These are phyloP conservation scores for Sciurus vulgaris DNA, from an alignment of 2,797 vertebrate species.

Conservation along the genomic window DNA sequence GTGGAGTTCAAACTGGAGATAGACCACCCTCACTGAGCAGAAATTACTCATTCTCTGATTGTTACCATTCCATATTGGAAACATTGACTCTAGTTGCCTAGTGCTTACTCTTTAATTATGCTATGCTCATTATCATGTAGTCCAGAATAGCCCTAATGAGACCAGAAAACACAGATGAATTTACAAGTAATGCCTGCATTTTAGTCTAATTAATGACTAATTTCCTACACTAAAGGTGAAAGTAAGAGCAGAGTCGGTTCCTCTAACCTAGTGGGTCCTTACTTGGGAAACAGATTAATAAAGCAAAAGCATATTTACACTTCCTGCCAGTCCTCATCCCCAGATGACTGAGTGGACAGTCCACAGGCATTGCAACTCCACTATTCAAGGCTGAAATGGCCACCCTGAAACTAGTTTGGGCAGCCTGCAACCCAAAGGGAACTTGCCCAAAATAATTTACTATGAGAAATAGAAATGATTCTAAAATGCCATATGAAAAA, in stretches of 20 bases:
- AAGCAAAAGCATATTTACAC: neutral
- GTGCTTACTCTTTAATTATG: constrained; percentile 77
- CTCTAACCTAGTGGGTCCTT: constrained; percentile 26
- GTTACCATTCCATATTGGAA: constrained; percentile 64
- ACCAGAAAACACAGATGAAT: constrained; percentile 70
- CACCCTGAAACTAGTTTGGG: neutral
- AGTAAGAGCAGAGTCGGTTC: constrained; percentile 31
- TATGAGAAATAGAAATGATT: neutral
- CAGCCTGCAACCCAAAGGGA: neutral
- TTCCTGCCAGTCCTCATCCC: neutral
- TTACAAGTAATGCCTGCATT: constrained; percentile 59
- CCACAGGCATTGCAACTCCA: neutral
- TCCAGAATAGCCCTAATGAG: constrained; percentile 72
- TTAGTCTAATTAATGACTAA: constrained; percentile 73
- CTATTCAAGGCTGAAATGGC: neutral
- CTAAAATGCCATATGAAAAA: neutral
- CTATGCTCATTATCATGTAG: constrained; percentile 65
- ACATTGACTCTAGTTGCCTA: constrained; percentile 41
- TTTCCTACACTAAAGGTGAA: constrained; percentile 71
- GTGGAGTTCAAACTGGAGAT: constrained; percentile 33
- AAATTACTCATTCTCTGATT: constrained; percentile 74
- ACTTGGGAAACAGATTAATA: neutral
- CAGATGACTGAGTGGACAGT: neutral
- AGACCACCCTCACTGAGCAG: constrained; percentile 70
- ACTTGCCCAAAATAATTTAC: neutral